Percentiles rank a stretch among this genome's conserved stretches.
Evolutionary conservation across 2,797 vertebrate genomes (phyloP).

Genomic region (Lerista edwardsae): DNA sequence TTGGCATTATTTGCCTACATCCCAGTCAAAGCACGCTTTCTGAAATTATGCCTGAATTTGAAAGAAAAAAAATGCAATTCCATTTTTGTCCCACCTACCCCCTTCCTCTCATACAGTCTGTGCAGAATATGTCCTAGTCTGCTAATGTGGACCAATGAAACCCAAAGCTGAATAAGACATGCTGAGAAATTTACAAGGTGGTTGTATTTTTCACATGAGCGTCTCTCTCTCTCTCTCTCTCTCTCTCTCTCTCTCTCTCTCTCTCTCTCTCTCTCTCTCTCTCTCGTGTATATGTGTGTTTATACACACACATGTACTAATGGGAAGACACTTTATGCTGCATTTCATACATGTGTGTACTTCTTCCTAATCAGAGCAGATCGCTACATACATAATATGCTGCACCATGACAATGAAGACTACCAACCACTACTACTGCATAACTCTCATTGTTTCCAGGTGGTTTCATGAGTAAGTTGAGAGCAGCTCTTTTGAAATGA

Average conservation of each 20-base stretch:
- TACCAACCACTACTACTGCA: background rate
- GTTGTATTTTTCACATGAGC: background rate
- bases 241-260: too few species aligned
- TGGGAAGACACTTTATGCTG: background rate
- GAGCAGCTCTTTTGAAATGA: background rate
- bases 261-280: too few species aligned
- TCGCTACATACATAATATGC: background rate
- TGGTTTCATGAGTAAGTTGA: background rate
- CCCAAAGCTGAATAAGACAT: constrained; percentile 28
- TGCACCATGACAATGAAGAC: background rate
- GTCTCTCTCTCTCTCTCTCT: too few species aligned
- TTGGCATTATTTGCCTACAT: background rate
- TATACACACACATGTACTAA: background rate
- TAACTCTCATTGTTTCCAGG: background rate
- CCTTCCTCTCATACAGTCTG: constrained; percentile 19
- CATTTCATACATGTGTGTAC: background rate
- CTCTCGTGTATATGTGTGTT: too few species aligned
- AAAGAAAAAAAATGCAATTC: constrained; percentile 34
- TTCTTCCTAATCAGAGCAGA: background rate
- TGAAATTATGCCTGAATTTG: constrained; percentile 36
- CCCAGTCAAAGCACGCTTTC: constrained; percentile 22
- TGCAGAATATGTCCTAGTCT: constrained; percentile 28
- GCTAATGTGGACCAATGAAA: constrained; percentile 42
- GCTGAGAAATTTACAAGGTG: constrained; percentile 7
- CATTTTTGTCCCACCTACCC: constrained; percentile 35